Conservation (phyloP, 1,140 invertebrate species). For the Maniola jurtina region DNA sequence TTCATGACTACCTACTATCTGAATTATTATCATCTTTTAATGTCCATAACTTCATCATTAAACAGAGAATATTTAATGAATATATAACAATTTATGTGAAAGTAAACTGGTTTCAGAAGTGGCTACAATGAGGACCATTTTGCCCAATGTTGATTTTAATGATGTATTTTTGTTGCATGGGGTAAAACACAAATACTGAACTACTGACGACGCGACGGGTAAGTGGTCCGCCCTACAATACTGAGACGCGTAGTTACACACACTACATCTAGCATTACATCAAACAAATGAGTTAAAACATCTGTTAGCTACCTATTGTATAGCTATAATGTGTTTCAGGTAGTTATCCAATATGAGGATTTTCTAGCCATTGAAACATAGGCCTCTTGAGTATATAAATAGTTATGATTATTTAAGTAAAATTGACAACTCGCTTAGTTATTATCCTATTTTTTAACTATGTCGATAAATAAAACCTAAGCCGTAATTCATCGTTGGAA, state of each 20-base stretch:
- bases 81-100: no score
- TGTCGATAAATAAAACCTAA: conserved; percentile 10
- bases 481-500: conserved; percentile 17
- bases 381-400: conserved; percentile 5
- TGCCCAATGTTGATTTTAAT: background rate
- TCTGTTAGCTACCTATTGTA: background rate
- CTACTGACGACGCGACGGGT: background rate
- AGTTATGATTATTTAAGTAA: conserved; percentile 6
- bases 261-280: conserved; percentile 18
- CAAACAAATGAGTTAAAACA: conserved; percentile 16
- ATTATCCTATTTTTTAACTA: conserved; percentile 4
- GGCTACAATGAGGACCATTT: no score
- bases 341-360: background rate
- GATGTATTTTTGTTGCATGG: background rate
- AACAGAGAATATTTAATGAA: no score
- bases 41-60: no score
- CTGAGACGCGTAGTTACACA: conserved; percentile 14
- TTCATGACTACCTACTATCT: no score
- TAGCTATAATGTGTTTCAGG: background rate
- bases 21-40: no score
- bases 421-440: conserved; percentile 6
- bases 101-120: no score
- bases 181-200: background rate
- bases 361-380: conserved; percentile 5
- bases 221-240: background rate